Evolutionary conservation across 1,140 invertebrate genomes (phyloP), one percentile per base, ranked within the genome.

Genomic region (Panagrolaimus sp.): DNA sequence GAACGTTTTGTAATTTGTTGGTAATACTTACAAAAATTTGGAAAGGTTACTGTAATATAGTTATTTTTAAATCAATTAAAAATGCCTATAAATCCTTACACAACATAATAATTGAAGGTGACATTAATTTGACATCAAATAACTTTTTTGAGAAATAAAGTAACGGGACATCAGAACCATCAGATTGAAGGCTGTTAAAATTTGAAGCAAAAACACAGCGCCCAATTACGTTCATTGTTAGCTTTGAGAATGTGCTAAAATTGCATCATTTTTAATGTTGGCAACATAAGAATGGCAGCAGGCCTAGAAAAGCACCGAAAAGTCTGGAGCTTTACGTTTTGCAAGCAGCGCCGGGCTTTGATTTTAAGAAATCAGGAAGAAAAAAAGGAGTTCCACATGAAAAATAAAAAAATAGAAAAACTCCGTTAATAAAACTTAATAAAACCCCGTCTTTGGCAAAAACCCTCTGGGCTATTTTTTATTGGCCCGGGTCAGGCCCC

Each of bases 171-270:
- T 28, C 44, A 15, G 69, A 38, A 17, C 47, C 21, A 21, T n/a
- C 44, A 6, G 64, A 44, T n/a, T 63, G 17, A 62, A 65, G 70
- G n/a, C 62, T 62, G 38, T 68, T 68, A 26, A 72, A 47, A 58
- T 72, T 68, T 21, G 63, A 26, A 0, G 71, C 71, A 62, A 69
- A 72, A n/a, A 63, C 71, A 1, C 52, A n/a, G n/a, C 67, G 62
- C 17, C 71, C 68, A 24, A 72, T 69, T n/a, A 69, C 71, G 32
- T 72, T 67, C 62, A 72, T 52, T 21, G 63, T 32, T 12, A 70
- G 48, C 5, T 63, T 65, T 6, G 28, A 55, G 28, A 68, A 65
- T 2, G 70, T 14, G 26, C 71, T 72, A 46, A 32, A 66, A n/a
- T n/a, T n/a, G n/a, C n/a, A n/a, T n/a, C n/a, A n/a, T n/a, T n/a